Evolutionary conservation across 2,888 invertebrate genomes (phyloP), one percentile per base, ranked within the genome.

Genomic region (Mimachlamys varia): DNA sequence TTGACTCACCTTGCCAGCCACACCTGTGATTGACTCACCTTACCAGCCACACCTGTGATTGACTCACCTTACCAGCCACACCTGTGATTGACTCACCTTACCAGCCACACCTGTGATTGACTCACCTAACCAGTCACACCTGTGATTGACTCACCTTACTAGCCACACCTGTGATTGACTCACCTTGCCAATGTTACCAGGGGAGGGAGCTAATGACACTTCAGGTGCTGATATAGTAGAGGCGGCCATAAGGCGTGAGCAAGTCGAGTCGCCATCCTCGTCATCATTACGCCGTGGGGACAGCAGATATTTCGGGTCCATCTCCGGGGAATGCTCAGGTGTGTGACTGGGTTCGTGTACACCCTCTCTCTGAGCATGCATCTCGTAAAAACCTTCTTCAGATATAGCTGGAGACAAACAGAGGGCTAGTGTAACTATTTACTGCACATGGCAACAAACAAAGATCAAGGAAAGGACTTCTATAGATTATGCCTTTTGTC

Each of bases 211-310:
- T 62, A 95, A 93, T 7, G 95, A 96, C 49, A 96, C 95, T 90
- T 96, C 95, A n/a, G 95, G 95, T 89, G 95, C 95, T 15, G 95
- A 96, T 49, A 95, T 94, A 0, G 95, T 96, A 76, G 95, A 95
- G 27, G 94, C 94, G 89, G 94, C 95, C 92, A 95, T 93, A 88
- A 93, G 92, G 17, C 94, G 93, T 50, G 95, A 93, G 53, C 94
- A 94, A 87, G 92, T 92, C 76, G 92, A 91, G 58, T 90, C 90
- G 3, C 90, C 90, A 53, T 93, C 92, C 17, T 91, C 90, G 44
- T 93, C 93, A n/a, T 90, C 89, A 38, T 93, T 90, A 33, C 33
- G 76, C 17, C 76, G 76, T 12, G 90, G 88, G 89, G 76, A 89
- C 87, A 89, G 91, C 37, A 89, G 89, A 38, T 90, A 89, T 89